A percentile compares a stretch with the other conserved stretches of the same genome.
phyloP scores from a whole-genome alignment of 2,797 vertebrate genomes.

The Dipus sagitta region DNA sequence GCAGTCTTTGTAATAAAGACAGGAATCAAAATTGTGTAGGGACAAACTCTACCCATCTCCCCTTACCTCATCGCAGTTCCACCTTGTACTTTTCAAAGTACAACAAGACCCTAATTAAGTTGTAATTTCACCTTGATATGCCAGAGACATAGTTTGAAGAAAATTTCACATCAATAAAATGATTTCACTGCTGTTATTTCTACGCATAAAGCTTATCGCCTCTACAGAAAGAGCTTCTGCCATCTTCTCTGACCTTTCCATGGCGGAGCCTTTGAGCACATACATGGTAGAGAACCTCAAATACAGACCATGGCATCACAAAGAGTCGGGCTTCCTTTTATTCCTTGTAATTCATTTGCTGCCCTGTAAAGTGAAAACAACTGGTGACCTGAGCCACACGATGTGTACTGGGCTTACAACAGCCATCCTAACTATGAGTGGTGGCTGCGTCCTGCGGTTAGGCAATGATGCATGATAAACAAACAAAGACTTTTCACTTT shows the following conservation, averaged over 20 bases:
- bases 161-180: not conserved
- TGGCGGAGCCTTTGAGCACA: not conserved
- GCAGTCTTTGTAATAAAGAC: too few species aligned
- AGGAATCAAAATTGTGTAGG: not conserved
- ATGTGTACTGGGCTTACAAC: not conserved
- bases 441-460: rapidly evolving
- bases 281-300: not conserved
- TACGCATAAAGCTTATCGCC: not conserved
- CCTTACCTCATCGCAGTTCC: not conserved
- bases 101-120: not conserved
- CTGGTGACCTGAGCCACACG: rapidly evolving
- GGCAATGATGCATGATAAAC: not conserved
- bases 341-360: not conserved
- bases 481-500: not conserved
- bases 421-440: not conserved
- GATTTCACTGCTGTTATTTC: not conserved
- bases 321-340: not conserved
- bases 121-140: not conserved
- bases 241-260: not conserved
- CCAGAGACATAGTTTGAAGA: not conserved
- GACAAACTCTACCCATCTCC: too few species aligned
- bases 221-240: not conserved
- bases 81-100: not conserved
- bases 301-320: too few species aligned
- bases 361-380: not conserved